Evolutionary conservation across 2,797 vertebrate species (phyloP), one percentile per base, ranked within the genome.

Genomic region (Myotis myotis): DNA sequence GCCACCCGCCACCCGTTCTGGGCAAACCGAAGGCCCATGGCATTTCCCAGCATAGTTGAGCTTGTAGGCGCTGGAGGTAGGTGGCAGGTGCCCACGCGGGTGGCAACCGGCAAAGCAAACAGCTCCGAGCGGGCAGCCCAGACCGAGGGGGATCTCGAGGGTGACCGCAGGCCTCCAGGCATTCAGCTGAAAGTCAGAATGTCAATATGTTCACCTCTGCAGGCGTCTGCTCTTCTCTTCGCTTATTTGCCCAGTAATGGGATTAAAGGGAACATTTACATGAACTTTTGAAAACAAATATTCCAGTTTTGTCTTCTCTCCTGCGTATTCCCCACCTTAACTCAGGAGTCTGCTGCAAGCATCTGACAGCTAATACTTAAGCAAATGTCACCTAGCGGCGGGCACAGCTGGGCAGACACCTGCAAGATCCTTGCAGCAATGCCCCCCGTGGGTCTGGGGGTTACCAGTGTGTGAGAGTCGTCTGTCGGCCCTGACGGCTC

Each of bases 241-340:
- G 92, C 72, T 74, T 96, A 74, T 96, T 96, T 96, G 86, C 96
- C 91, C 83, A 96, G 94, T 76, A 66, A 33, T 75, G 71, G 90
- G 95, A 97, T 97, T 97, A 97, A 80, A 92, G 81, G 72, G 81
- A 92, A 96, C 91, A 97, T 97, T 97, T 97, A 96, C 97, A 96
- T 97, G 96, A 97, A 97, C 97, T 97, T 97, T 97, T 36, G 41
- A 97, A 94, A 96, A 96, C 89, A 97, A 97, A 97, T 96, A 96
- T 82, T 94, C 71, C 72, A 20, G 66, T 89, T 97, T 91, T 91
- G 83, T 91, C 95, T 96, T 49, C 76, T 87, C 71, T 93, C 64
- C 38, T 64, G 53, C 75, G 87, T 66, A 41, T 66, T 76, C 76
- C 72, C 47, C 53, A 53, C 87, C 81, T 92, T 44, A 28, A 51